Base-by-base conservation (phyloP, 2,888 invertebrate genomes). In the Scaeva pyrastri region DNA sequence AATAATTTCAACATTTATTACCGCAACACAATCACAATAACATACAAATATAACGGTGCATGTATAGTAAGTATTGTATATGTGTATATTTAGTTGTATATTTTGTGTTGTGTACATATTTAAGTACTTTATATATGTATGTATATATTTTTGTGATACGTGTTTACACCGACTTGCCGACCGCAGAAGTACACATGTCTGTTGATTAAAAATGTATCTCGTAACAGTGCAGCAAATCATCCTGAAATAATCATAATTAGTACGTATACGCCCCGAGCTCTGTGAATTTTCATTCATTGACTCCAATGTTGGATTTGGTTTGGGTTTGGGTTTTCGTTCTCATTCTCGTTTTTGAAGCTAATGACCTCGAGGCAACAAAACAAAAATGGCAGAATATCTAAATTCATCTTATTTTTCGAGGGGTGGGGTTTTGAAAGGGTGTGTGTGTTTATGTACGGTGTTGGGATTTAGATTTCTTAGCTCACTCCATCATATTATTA, bases 141-240 rank as follows among this genome's bases (percentile, higher is more conserved):
- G 70, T 43, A 86, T 82, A 86, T 31, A 31, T 31, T 31, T 71
- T 82, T 58, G 70, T 76, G 43, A 50, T 71, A 86, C 77, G 86
- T 86, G 82, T 74, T 86, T 86, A 82, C 78, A 78, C 76, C 81
- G 77, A 77, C 73, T 77, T 39, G 55, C 68, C 68, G 55, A 74
- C 82, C 86, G 71, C 82, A 77, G 77, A 56, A 66, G 77, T 78
- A 82, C 62, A 81, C 86, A 82, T 58, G 82, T 82, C 82, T 82
- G 86, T 82, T 86, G 86, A 86, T 86, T 86, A 86, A 86, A 86
- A 86, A 86, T 86, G 86, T 86, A 86, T 86, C 82, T 86, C 86
- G 86, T 78, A 86, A 82, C 82, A 64, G 82, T 5, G 31, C 39
- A 86, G 82, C 86, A 86, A 86, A 86, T 86, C 82, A 86, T 86